Percentiles rank a stretch among this genome's conserved stretches.
Conservation (phyloP, 2,113 vertebrate genomes). For the Petroica traversi region DNA sequence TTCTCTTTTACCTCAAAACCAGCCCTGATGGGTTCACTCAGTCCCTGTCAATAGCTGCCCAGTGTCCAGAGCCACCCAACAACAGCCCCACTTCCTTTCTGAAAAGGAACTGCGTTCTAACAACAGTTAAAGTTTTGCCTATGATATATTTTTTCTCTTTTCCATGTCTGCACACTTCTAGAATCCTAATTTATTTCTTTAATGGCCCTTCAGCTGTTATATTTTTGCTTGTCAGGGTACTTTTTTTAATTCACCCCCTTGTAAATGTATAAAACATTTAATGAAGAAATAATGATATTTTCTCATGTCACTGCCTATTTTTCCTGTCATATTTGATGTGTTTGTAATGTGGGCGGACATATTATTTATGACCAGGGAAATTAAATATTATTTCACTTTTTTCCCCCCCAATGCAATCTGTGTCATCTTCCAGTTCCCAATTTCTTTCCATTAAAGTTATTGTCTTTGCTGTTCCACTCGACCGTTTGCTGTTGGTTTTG, state of each 20-base stretch:
- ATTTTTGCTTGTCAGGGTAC: slow-evolving; percentile 39
- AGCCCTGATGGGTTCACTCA: not conserved
- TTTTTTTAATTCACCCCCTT: not conserved
- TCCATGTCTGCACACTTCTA: not conserved
- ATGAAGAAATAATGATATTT: slow-evolving; percentile 78
- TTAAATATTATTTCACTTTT: slow-evolving; percentile 79
- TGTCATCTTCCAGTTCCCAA: slow-evolving; percentile 70
- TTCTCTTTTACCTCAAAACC: not conserved
- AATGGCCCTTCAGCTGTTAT: slow-evolving; percentile 10
- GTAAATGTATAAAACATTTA: slow-evolving; percentile 63
- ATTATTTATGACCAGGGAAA: slow-evolving; percentile 80
- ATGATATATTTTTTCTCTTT: not conserved
- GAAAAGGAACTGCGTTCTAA: not conserved
- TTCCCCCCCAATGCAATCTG: slow-evolving; percentile 61
- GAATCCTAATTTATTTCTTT: slow-evolving; percentile 38
- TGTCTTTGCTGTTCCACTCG: slow-evolving; percentile 75
- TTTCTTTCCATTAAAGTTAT: slow-evolving; percentile 77
- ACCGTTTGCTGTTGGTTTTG: slow-evolving; percentile 64
- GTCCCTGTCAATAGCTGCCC: not conserved
- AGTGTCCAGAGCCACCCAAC: not conserved
- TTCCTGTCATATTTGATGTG: slow-evolving; percentile 73
- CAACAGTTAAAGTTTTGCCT: not conserved
- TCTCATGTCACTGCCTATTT: slow-evolving; percentile 69
- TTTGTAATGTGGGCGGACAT: slow-evolving; percentile 74
- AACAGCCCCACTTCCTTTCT: not conserved